Evolutionary conservation across 2,113 vertebrate species (phyloP).

Genomic region (Lamprotornis superbus): DNA sequence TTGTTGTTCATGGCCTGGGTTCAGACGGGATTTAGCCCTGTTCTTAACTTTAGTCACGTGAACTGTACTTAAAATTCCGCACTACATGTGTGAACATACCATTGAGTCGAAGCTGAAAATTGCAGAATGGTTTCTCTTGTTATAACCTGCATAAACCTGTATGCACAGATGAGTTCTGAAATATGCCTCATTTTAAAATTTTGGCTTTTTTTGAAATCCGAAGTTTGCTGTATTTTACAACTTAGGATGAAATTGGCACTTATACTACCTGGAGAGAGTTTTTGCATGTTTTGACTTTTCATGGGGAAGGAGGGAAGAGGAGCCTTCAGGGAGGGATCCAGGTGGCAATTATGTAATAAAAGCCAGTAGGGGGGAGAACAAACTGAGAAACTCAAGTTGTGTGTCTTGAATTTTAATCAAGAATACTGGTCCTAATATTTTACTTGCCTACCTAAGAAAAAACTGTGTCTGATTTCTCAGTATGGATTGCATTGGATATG

Average conservation of each 20-base stretch:
- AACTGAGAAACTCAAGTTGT: not conserved
- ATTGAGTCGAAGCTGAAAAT: not conserved
- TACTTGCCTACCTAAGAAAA: not conserved
- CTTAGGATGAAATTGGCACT: not conserved
- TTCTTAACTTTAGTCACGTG: not conserved
- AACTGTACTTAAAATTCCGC: not conserved
- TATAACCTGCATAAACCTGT: not conserved
- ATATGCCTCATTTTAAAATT: not conserved
- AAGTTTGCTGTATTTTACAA: not conserved
- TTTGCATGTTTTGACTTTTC: not conserved
- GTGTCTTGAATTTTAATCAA: not conserved
- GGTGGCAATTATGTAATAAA: not conserved
- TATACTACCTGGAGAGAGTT: not conserved
- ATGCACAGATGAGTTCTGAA: not conserved
- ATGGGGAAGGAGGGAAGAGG: not conserved
- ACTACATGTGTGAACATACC: not conserved
- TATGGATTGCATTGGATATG: not conserved
- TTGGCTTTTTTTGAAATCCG: not conserved
- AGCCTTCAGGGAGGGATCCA: not conserved
- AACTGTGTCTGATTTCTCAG: not conserved
- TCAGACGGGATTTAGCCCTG: not conserved
- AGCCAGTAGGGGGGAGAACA: not conserved
- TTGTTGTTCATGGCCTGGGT: not conserved
- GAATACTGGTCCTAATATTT: not conserved
- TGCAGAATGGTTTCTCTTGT: not conserved